Base-by-base conservation (phyloP, 2,888 invertebrate species). In the Polyploca ridens region DNA sequence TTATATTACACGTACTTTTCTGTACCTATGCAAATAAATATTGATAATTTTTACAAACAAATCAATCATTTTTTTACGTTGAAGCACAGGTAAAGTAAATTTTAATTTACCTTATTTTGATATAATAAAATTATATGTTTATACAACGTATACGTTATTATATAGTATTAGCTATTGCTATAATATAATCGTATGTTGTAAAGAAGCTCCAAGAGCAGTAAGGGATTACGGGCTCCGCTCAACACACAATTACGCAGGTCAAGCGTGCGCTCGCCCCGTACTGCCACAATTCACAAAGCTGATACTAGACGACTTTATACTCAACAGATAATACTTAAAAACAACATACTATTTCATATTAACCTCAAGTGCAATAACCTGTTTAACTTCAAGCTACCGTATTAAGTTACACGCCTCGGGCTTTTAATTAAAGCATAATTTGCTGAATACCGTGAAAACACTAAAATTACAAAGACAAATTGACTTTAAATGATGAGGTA, bases 221-320 rank as follows among this genome's bases (percentile, higher is more conserved):
- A 73, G 78, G 85, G 82, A 85, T 87, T 85, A 87, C 83, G 85
- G 86, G 82, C 84, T 80, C 76, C 76, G 78, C 83, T 82, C 84
- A 75, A 85, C 85, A 78, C 85, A 88, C 90, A 90, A 90, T 90
- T 89, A 90, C 90, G 85, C 81, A 78, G 89, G 88, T 89, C 90
- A 87, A 87, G 87, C 88, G 89, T 88, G 86, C 84, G 74, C 84
- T 80, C 78, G 78, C 78, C 78, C 77, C 77, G 76, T 73, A 78
- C 77, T 74, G 76, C 80, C 78, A 82, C 82, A 76, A 81, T 78
- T 66, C 79, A 76, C 71, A 78, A 77, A 83, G 75, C 79, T 78
- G 75, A 79, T 76, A 77, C 71, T 69, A 72, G 75, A 79, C 76
- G 73, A 72, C 76, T 84, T 71, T 78, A 77, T 79, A 68, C 62